phyloP scores from a whole-genome alignment of 2,888 invertebrate genomes.

The Carabus problematicus region DNA sequence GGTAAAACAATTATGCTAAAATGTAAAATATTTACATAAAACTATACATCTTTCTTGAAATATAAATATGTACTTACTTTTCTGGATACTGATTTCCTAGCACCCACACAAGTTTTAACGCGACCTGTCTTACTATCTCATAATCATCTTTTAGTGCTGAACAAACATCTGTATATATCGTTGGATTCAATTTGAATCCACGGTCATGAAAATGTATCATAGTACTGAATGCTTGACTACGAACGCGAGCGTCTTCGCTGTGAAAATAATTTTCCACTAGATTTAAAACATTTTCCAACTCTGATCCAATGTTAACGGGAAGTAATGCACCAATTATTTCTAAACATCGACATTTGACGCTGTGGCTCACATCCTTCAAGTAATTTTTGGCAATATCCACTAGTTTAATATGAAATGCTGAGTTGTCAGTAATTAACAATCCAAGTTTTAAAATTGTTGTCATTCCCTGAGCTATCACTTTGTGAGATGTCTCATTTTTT shows the following conservation, averaged over 20 bases:
- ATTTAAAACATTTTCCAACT: conserved; percentile 70
- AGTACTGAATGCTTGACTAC: conserved; percentile 87
- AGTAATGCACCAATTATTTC: conserved; percentile 79
- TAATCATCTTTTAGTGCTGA: conserved; percentile 88
- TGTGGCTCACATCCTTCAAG: conserved; percentile 77
- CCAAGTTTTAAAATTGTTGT: conserved; percentile 75
- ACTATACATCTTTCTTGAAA: conserved; percentile 8
- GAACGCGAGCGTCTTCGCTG: conserved; percentile 88
- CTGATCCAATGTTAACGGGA: conserved; percentile 66
- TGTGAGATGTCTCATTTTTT: conserved; percentile 80
- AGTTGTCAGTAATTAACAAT: conserved; percentile 67
- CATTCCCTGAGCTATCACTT: conserved; percentile 81
- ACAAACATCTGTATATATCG: conserved; percentile 73
- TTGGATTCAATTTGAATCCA: conserved; percentile 78
- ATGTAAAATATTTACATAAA: conserved; percentile 49
- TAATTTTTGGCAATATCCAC: conserved; percentile 72
- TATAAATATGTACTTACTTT: conserved; percentile 63
- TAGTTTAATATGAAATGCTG: conserved; percentile 65
- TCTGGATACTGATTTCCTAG: conserved; percentile 88
- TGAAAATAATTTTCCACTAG: conserved; percentile 86
- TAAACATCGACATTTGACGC: conserved; percentile 80
- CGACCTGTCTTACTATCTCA: conserved; percentile 89
- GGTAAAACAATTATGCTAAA: conserved; percentile 71
- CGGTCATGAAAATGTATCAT: conserved; percentile 84
- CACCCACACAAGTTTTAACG: conserved; percentile 84